Conservation (phyloP, 2,113 vertebrate genomes). For the Petrocephalus zakoni region DNA sequence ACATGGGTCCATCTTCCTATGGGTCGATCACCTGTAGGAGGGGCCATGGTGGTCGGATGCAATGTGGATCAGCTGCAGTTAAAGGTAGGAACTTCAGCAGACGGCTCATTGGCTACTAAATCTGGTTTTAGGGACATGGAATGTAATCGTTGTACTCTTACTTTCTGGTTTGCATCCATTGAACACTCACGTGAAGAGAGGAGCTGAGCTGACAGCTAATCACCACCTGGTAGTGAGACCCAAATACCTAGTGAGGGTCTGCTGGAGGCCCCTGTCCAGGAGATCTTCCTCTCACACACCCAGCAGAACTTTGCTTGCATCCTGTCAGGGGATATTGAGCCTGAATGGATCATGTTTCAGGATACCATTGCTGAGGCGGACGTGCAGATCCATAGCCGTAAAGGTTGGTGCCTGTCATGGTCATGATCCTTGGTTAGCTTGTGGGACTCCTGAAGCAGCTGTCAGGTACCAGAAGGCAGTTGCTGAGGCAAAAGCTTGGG, state of each 20-base stretch:
- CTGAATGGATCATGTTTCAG: background rate
- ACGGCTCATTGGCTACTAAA: too few relatives aligned
- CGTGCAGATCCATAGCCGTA: background rate
- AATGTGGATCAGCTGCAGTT: too few relatives aligned
- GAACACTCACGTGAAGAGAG: background rate
- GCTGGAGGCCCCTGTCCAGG: background rate
- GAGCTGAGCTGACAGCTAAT: background rate
- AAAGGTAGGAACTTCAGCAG: too few relatives aligned
- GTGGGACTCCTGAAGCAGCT: background rate
- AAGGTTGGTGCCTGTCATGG: background rate
- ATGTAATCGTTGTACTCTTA: too few relatives aligned
- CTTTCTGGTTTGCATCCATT: background rate
- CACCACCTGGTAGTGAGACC: background rate
- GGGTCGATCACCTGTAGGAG: too few relatives aligned
- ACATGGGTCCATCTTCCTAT: too few relatives aligned
- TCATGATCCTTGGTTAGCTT: background rate
- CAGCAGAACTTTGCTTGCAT: background rate
- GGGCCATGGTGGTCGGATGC: too few relatives aligned
- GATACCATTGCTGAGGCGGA: background rate
- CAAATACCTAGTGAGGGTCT: background rate
- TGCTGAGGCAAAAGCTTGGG: background rate
- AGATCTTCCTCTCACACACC: background rate
- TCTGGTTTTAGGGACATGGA: too few relatives aligned
- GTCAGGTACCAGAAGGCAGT: background rate
- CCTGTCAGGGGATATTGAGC: background rate